Evolutionary conservation across 2,888 invertebrate species (phyloP), one percentile per base, ranked within the genome.

Genomic region (Rhogogaster chlorosoma): DNA sequence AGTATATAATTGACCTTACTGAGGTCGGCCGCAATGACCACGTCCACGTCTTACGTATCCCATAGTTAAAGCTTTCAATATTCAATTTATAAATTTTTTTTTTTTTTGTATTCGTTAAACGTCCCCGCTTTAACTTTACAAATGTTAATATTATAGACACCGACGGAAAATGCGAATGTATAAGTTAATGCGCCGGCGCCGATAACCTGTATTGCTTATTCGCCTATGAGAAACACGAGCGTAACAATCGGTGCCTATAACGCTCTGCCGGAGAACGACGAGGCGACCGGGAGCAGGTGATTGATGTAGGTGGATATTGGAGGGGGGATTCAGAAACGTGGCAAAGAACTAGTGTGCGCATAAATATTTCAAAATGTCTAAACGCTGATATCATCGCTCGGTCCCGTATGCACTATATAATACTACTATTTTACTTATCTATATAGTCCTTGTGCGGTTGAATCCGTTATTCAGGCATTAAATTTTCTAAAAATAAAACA

Each of bases 301-400:
- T 70, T 83, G 84, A 86, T 84, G 71, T 49, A 84, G 57, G 42
- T 84, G 85, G 84, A 61, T 86, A 86, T 29, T 53, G 86, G 83
- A 85, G 64, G 75, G 77, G 80, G 75, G 80, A 36, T 82, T 83
- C 83, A 85, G 70, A 71, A 36, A 80, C 57, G 80, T 61, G 49
- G 80, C 57, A 80, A 80, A 57, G 61, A 80, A 80, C 57, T 61
- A 61, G 80, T 36, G 57, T 49, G 57, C 61, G 77, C 49, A 53
- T 80, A 80, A 61, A 80, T 80, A 80, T 80, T 80, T 36, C 22
- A 38, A 80, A 80, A 80, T 80, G 80, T 80, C 80, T 80, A 80
- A 80, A 80, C 80, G 80, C 80, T 61, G 80, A 80, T 61, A 80
- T 80, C 61, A 80, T 49, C 61, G 80, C 22, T 38, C 36, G 80